A percentile compares a stretch with the other conserved stretches of the same genome.
These are phyloP conservation scores for Lutjanus campechanus DNA, from an alignment of 2,797 vertebrate genomes.

Conservation along the genomic window DNA sequence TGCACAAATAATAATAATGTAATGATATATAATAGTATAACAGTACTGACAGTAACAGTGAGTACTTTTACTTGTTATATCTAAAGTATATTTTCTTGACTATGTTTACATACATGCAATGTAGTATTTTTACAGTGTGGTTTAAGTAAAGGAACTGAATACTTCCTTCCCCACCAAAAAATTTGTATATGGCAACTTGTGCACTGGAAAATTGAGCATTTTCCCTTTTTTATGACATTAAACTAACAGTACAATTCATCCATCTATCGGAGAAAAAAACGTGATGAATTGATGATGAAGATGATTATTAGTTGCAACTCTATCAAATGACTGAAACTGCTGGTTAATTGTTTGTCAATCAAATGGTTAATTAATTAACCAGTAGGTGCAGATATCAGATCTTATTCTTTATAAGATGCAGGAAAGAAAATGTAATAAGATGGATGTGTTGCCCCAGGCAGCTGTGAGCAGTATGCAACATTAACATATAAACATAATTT, in stretches of 20 bases:
- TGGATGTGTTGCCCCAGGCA: not conserved
- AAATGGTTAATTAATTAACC: no score
- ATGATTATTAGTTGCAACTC: not conserved
- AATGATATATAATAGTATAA: no score
- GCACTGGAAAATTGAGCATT: not conserved
- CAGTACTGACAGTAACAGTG: no score
- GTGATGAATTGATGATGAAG: not conserved
- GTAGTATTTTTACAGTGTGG: no score
- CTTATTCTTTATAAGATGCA: not conserved
- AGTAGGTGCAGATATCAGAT: no score
- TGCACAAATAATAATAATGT: no score
- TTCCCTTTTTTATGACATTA: not conserved
- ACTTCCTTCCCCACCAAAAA: no score
- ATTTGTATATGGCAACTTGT: not conserved
- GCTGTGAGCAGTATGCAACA: conserved; percentile 7
- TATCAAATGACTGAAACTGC: not conserved
- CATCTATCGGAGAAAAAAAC: not conserved
- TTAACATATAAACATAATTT: conserved; percentile 34
- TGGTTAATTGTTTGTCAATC: no score
- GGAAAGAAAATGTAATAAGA: conserved; percentile 41
- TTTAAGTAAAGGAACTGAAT: no score
- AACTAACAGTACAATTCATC: not conserved
- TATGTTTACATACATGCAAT: no score
- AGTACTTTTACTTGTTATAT: no score
- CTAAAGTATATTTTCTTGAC: no score